phyloP scores from a whole-genome alignment of 1,140 invertebrate genomes.

The Ganaspis sp. region DNA sequence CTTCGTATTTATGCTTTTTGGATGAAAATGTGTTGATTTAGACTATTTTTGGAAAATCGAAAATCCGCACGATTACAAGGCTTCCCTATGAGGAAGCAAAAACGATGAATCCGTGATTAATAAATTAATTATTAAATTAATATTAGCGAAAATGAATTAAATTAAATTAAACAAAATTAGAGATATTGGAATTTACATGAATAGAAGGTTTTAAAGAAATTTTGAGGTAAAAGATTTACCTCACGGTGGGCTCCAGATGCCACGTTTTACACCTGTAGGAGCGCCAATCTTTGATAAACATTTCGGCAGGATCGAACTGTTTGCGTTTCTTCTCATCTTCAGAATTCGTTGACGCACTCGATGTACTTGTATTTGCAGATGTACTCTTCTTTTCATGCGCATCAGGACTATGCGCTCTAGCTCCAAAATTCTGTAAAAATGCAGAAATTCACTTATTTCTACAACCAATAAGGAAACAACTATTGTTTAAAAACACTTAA shows the following conservation, averaged over 20 bases:
- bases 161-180: too few relatives aligned
- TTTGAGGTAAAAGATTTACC: conserved; percentile 76
- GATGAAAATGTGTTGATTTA: too few relatives aligned
- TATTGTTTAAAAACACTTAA: too few relatives aligned
- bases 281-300: conserved; percentile 91
- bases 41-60: too few relatives aligned
- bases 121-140: too few relatives aligned
- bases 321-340: conserved; percentile 75
- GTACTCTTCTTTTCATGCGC: conserved; percentile 64
- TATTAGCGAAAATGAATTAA: too few relatives aligned
- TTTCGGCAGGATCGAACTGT: conserved; percentile 77
- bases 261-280: conserved; percentile 97
- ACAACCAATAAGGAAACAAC: too few relatives aligned
- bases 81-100: too few relatives aligned
- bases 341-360: conserved; percentile 54
- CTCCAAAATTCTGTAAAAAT: conserved; percentile 65
- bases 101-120: too few relatives aligned
- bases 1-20: too few relatives aligned
- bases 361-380: conserved; percentile 47
- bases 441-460: too few relatives aligned
- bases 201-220: neutral
- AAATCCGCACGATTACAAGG: too few relatives aligned
- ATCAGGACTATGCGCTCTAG: conserved; percentile 74
- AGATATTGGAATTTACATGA: conserved; percentile 44
- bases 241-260: conserved; percentile 98